Conservation (phyloP, 2,113 vertebrate genomes). For the Sapayoa aenigma region DNA sequence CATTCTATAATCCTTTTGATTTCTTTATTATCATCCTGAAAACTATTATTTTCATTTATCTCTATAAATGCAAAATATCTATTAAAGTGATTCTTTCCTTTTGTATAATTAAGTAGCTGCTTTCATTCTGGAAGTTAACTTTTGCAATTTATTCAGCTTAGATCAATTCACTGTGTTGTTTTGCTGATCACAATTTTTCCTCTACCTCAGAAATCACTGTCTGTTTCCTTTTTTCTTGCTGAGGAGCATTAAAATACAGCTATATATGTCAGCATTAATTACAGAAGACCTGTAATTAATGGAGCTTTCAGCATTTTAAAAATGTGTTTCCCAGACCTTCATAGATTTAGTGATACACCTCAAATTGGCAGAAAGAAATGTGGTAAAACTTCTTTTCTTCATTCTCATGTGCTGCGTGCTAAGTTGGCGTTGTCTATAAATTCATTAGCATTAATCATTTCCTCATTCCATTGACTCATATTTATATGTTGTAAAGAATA, state of each 20-base stretch:
- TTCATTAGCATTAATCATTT: conserved; percentile 34
- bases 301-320: conserved; percentile 41
- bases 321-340: neutral
- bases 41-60: neutral
- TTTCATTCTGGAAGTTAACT: neutral
- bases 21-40: neutral
- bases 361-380: conserved; percentile 32
- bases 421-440: conserved; percentile 37
- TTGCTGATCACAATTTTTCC: conserved; percentile 8
- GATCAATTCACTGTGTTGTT: conserved; percentile 32
- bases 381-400: neutral
- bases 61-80: neutral
- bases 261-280: conserved; percentile 35
- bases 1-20: neutral
- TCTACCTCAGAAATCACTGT: conserved; percentile 14
- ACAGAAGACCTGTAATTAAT: conserved; percentile 18
- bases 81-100: neutral
- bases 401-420: neutral
- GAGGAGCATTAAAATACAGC: neutral
- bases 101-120: neutral
- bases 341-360: conserved; percentile 25
- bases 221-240: conserved; percentile 9
- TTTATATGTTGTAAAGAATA: neutral
- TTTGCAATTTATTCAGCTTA: neutral
- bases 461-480: conserved; percentile 27